Evolutionary conservation across 2,113 vertebrate species (phyloP).

Genomic region (Naja naja): DNA sequence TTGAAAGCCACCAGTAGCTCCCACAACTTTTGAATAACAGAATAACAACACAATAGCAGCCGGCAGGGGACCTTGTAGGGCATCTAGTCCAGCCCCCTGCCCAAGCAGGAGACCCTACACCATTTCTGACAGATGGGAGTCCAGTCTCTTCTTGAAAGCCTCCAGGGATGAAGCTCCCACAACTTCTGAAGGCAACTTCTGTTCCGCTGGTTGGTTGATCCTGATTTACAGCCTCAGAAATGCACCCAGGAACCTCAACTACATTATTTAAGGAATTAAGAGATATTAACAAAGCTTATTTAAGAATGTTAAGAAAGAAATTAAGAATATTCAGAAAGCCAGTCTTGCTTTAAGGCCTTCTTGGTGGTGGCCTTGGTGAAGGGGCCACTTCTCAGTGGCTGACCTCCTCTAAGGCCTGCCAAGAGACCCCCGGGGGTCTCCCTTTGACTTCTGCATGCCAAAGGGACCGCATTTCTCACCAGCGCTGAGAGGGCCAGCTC

Average conservation of each 20-base stretch:
- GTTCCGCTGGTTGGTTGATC: too few relatives aligned
- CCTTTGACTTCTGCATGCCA: neutral
- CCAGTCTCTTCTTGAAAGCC: too few relatives aligned
- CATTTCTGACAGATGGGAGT: too few relatives aligned
- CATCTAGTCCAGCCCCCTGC: too few relatives aligned
- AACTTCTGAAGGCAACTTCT: too few relatives aligned
- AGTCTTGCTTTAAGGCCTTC: neutral
- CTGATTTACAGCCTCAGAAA: neutral
- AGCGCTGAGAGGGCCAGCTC: too few relatives aligned
- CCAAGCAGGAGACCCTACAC: too few relatives aligned
- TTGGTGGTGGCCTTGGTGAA: neutral
- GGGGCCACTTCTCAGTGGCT: neutral
- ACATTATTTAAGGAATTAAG: neutral
- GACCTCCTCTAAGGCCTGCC: neutral
- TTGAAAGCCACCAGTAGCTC: too few relatives aligned
- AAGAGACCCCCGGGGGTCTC: neutral
- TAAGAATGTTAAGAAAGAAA: neutral
- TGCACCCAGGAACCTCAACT: neutral
- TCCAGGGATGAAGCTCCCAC: too few relatives aligned
- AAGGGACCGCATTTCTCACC: fast-evolving
- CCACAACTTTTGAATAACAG: too few relatives aligned
- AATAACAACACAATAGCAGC: too few relatives aligned
- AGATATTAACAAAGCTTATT: neutral
- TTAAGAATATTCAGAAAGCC: neutral
- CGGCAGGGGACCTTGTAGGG: too few relatives aligned